phyloP scores from a whole-genome alignment of 2,113 vertebrate species.

The Hippoglossus stenolepis region DNA sequence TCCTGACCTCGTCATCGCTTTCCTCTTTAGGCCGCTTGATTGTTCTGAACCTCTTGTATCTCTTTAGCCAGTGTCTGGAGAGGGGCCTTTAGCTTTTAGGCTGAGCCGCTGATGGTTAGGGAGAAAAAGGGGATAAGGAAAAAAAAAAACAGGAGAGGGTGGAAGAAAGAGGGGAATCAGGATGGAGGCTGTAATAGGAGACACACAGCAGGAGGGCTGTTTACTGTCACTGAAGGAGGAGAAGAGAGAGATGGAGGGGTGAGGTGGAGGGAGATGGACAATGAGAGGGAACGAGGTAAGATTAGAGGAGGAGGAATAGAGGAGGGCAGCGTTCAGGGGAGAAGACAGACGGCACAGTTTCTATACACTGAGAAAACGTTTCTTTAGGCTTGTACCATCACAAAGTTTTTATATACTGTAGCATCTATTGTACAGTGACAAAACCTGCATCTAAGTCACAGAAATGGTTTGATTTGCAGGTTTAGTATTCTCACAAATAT shows the following conservation, averaged over 20 bases:
- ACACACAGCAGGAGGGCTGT: conserved; percentile 76
- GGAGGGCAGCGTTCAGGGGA: conserved; percentile 8
- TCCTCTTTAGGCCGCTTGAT: conserved; percentile 50
- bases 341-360: not conserved
- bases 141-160: conserved; percentile 29
- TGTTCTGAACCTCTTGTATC: conserved; percentile 75
- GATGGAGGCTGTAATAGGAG: conserved; percentile 78
- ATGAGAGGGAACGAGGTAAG: conserved; percentile 49
- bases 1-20: conserved; percentile 26
- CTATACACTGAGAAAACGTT: not conserved
- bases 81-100: conserved; percentile 79
- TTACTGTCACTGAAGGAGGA: conserved; percentile 75
- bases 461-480: not conserved
- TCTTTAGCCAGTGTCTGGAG: conserved; percentile 73
- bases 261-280: conserved; percentile 43
- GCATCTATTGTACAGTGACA: not conserved
- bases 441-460: not conserved
- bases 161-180: conserved; percentile 67
- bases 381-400: not conserved
- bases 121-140: conserved; percentile 20
- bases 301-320: conserved; percentile 54
- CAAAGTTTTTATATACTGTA: too few species aligned
- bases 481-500: too few species aligned
- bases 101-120: conserved; percentile 62
- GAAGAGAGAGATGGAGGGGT: conserved; percentile 35